These are phyloP conservation scores for Aquatica leii DNA, from an alignment of 2,888 invertebrate genomes.

Conservation along the genomic window DNA sequence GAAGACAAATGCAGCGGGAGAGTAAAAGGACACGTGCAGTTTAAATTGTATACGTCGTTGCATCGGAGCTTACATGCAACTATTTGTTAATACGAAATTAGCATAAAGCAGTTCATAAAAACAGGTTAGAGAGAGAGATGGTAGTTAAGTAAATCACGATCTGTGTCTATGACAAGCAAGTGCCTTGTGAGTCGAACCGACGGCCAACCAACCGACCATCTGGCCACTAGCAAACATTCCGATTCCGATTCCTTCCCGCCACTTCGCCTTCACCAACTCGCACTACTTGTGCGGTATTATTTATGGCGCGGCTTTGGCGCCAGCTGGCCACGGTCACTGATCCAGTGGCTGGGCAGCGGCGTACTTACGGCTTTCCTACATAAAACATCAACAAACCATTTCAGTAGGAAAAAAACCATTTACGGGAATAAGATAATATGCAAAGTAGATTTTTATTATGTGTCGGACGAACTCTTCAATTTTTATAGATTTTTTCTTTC, in stretches of 20 bases:
- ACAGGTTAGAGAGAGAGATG: slow-evolving; percentile 62
- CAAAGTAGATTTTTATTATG: no score
- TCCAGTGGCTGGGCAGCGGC: slow-evolving; percentile 48
- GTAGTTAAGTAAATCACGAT: slow-evolving; percentile 47
- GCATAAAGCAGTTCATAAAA: slow-evolving; percentile 32
- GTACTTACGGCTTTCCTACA: slow-evolving; percentile 9
- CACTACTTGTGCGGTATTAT: slow-evolving; percentile 62
- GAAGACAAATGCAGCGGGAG: not conserved
- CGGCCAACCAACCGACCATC: slow-evolving; percentile 52
- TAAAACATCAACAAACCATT: not conserved
- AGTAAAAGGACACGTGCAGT: slow-evolving; percentile 15
- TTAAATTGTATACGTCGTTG: slow-evolving; percentile 16
- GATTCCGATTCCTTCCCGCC: slow-evolving; percentile 33
- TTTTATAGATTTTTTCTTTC: no score
- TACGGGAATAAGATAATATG: no score
- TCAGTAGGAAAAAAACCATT: no score
- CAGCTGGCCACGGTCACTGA: slow-evolving; percentile 63
- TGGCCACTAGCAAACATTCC: slow-evolving; percentile 58
- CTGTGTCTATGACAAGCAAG: slow-evolving; percentile 45
- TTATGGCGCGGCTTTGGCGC: slow-evolving; percentile 61
- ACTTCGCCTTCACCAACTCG: slow-evolving; percentile 31
- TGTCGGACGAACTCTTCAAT: no score
- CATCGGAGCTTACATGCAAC: slow-evolving; percentile 5
- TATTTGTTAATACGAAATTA: slow-evolving; percentile 32
- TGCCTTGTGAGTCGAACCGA: slow-evolving; percentile 37